Conservation (phyloP, 1,140 invertebrate species). For the Phortica variegata region DNA sequence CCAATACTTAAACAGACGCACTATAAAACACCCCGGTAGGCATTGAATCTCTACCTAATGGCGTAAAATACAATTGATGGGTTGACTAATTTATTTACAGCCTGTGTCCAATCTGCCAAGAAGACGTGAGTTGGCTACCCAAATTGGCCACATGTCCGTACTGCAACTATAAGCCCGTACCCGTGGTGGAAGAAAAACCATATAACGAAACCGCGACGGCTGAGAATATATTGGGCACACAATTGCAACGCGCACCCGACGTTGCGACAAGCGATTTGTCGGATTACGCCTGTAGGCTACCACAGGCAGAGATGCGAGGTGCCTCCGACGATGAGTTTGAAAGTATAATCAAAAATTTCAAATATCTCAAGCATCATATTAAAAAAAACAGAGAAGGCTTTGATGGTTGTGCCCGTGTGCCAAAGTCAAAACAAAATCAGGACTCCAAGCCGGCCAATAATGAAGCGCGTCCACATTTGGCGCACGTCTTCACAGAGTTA, state of each 20-base stretch:
- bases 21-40: constrained; percentile 3
- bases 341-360: constrained; percentile 19
- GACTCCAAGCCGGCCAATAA: background rate
- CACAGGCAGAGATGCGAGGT: no score
- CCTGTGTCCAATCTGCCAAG: constrained; percentile 34
- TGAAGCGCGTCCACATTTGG: constrained; percentile 17
- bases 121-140: constrained; percentile 44
- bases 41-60: background rate
- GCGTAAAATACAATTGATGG: background rate
- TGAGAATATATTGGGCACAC: constrained; percentile 24
- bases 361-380: constrained; percentile 18
- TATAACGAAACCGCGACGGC: constrained; percentile 41
- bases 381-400: constrained; percentile 5
- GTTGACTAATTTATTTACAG: constrained; percentile 2
- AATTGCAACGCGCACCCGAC: constrained; percentile 13
- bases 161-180: constrained; percentile 45
- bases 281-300: no score
- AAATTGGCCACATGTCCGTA: constrained; percentile 39
- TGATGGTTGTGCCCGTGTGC: background rate
- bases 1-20: constrained; percentile 25
- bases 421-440: background rate
- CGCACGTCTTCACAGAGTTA: constrained; percentile 35
- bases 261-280: constrained; percentile 5
- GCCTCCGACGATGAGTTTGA: constrained; percentile 15
- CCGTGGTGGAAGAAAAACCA: constrained; percentile 27